Conservation (phyloP, 2,888 invertebrate species). For the Cheilosia vulpina region DNA sequence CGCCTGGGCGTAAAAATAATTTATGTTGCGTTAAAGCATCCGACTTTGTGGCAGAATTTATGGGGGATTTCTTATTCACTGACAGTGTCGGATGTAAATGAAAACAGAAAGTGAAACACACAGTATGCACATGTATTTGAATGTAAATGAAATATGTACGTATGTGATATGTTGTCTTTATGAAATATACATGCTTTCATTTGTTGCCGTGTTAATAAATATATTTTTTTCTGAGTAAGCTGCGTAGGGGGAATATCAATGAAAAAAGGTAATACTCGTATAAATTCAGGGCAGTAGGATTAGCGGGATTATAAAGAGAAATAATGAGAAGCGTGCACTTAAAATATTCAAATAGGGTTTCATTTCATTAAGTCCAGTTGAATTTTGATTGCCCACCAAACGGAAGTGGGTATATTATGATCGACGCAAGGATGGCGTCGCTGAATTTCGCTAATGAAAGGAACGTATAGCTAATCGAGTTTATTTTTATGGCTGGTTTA, state of each 20-base stretch:
- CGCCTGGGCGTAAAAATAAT: constrained; percentile 66
- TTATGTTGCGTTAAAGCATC: constrained; percentile 74
- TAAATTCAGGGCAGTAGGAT: constrained; percentile 20
- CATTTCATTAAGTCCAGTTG: constrained; percentile 26
- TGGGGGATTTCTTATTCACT: constrained; percentile 66
- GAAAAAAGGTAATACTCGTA: constrained; percentile 18
- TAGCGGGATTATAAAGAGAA: constrained; percentile 8
- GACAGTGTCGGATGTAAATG: constrained; percentile 65
- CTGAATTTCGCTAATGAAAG: too few species aligned
- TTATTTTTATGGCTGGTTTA: too few species aligned
- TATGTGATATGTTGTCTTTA: constrained; percentile 47
- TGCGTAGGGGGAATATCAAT: background rate
- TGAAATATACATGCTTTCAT: constrained; percentile 39
- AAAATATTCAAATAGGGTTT: constrained; percentile 45
- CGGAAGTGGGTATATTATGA: constrained; percentile 11
- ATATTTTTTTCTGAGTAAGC: background rate
- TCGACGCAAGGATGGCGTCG: background rate
- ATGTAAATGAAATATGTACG: constrained; percentile 64
- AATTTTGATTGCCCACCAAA: constrained; percentile 36
- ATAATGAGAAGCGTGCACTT: constrained; percentile 8
- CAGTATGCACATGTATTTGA: background rate
- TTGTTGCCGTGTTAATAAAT: constrained; percentile 46
- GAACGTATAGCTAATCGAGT: too few species aligned
- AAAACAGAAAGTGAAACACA: constrained; percentile 60
- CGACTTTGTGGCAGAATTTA: constrained; percentile 71